Evolutionary conservation across 2,113 vertebrate species (phyloP), one percentile per base, ranked within the genome.

Genomic region (Macrotis lagotis): DNA sequence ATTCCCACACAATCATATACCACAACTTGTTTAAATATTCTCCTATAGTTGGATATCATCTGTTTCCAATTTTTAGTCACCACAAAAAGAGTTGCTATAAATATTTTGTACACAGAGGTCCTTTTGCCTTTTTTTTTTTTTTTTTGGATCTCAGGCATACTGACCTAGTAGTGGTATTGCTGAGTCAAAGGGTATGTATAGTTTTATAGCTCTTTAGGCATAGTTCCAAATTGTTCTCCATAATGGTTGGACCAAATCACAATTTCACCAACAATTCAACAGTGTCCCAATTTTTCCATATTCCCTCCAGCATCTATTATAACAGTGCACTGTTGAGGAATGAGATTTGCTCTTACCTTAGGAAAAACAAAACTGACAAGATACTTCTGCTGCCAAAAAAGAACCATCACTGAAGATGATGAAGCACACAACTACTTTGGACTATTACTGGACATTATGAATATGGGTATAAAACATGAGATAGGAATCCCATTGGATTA

Each of bases 301-400:
- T 44, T 19, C 37, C 25, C 16, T 83, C n/a, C 1, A 44, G 66
- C n/a, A 44, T 83, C 24, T 83, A 2, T 44, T 44, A 44, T n/a
- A 48, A 37, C 91, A 4, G 24, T 44, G 89, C 89, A 91, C 44
- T 94, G n/a, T 19, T 91, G 53, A 83, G 37, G 37, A 48, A 10
- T 90, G 51, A 90, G 22, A 31, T 90, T 50, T 90, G 28, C 47
- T 24, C 53, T 93, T 53, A 90, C 90, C 89, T 66, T 94, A 48
- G 48, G 83, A 96, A 90, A n/a, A 74, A 74, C 37, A 74, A 74
- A 95, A 51, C 55, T 88, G 96, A 94, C 90, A 11, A 90, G 74
- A 25, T 89, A 47, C 51, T 59, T 88, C 16, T 52, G 24, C 91
- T 90, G 25, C 83, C 91, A 31, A 74, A 91, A 52, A 44, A 47